A percentile compares a stretch with the other conserved stretches of the same genome.
Evolutionary conservation across 2,113 vertebrate genomes (phyloP).

Genomic region (Pseudolaguvia tuberculata): DNA sequence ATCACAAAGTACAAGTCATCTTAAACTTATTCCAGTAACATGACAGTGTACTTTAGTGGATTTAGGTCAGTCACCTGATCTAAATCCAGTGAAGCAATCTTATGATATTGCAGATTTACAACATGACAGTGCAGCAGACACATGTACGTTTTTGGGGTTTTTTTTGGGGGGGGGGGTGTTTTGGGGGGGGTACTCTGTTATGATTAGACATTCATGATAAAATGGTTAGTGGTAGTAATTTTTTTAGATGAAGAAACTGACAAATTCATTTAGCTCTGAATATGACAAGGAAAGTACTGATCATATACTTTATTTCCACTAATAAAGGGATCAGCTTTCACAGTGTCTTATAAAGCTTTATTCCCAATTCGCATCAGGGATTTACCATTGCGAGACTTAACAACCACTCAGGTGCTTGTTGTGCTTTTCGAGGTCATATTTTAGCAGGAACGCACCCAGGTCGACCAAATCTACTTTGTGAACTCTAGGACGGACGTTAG

Average conservation of each 20-base stretch:
- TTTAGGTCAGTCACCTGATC: neutral
- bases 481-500: conserved; percentile 4
- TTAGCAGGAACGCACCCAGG: conserved; percentile 20
- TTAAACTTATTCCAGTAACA: neutral
- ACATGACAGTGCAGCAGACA: neutral
- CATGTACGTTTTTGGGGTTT: neutral
- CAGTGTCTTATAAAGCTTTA: conserved; percentile 24
- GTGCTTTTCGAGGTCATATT: conserved; percentile 7
- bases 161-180: neutral
- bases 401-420: neutral
- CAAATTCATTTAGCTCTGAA: neutral
- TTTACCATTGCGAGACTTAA: conserved; percentile 18
- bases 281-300: neutral
- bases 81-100: neutral
- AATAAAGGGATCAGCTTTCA: conserved; percentile 15
- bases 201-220: neutral
- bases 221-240: neutral
- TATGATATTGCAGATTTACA: neutral
- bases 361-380: neutral
- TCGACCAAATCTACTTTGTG: conserved; percentile 13
- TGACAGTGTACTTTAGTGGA: neutral
- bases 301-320: conserved; percentile 1
- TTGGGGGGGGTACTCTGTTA: neutral
- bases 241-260: neutral
- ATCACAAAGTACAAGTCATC: neutral